phyloP scores from a whole-genome alignment of 2,888 invertebrate genomes.

The Hyposoter dolosus region DNA sequence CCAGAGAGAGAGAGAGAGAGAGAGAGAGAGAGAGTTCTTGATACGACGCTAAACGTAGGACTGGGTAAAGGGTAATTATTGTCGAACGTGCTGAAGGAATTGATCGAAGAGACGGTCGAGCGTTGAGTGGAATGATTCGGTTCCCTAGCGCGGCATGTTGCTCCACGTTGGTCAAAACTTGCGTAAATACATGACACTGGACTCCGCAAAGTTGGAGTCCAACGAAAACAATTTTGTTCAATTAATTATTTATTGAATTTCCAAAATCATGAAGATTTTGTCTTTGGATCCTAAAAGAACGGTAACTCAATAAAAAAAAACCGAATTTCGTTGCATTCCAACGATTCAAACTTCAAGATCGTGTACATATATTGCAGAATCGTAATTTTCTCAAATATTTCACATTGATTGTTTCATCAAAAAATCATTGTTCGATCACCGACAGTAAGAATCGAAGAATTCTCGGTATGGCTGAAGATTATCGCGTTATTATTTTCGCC shows the following conservation, averaged over 20 bases:
- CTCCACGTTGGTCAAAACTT: neutral
- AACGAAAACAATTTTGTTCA: too few relatives aligned
- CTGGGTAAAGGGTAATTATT: slow-evolving; percentile 70
- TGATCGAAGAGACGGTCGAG: slow-evolving; percentile 62
- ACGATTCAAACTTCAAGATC: too few relatives aligned
- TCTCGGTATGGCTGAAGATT: neutral
- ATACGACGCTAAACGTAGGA: slow-evolving; percentile 19
- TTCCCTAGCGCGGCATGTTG: neutral
- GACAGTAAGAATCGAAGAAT: neutral
- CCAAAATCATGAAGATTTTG: too few relatives aligned
- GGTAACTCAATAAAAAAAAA: too few relatives aligned
- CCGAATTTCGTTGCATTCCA: too few relatives aligned
- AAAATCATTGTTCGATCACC: too few relatives aligned
- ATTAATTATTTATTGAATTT: neutral
- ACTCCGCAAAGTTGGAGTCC: too few relatives aligned
- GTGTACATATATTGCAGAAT: too few relatives aligned
- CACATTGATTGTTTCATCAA: too few relatives aligned
- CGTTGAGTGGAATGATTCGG: slow-evolving; percentile 30
- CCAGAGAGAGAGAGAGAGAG: neutral
- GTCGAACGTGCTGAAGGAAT: slow-evolving; percentile 71
- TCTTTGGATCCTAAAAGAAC: too few relatives aligned
- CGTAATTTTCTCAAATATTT: too few relatives aligned
- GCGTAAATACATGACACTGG: too few relatives aligned
- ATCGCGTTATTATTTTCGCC: slow-evolving; percentile 32
- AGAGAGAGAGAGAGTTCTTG: slow-evolving; percentile 21